A percentile compares a stretch with the other conserved stretches of the same genome.
Evolutionary conservation across 1,140 invertebrate species (phyloP).

Genomic region (Bombyx mori): DNA sequence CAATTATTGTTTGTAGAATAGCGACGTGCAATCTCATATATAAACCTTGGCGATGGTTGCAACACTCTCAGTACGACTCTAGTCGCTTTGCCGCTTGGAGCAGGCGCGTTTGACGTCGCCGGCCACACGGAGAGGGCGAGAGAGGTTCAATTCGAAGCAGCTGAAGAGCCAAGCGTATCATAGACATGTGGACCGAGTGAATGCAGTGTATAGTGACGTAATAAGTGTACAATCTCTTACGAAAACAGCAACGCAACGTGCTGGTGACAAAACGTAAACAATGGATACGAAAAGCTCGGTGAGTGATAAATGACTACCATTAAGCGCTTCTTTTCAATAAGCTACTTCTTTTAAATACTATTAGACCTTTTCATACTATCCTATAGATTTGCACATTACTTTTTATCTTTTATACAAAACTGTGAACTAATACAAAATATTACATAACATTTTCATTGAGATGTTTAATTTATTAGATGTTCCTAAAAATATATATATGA

Average conservation of each 20-base stretch:
- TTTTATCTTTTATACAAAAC: too few relatives aligned
- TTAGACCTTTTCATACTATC: background rate
- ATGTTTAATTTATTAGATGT: too few relatives aligned
- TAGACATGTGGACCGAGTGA: constrained; percentile 61
- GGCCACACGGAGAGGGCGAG: constrained; percentile 70
- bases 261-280: constrained; percentile 34
- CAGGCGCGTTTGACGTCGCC: constrained; percentile 51
- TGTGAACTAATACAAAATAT: too few relatives aligned
- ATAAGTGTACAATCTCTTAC: constrained; percentile 38
- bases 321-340: background rate
- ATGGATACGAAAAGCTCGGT: constrained; percentile 61
- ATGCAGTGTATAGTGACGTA: constrained; percentile 63
- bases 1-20: constrained; percentile 8
- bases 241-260: constrained; percentile 31
- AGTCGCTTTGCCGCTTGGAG: constrained; percentile 72
- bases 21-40: constrained; percentile 58
- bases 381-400: too few relatives aligned
- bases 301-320: constrained; percentile 22
- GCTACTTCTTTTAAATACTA: background rate
- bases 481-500: too few relatives aligned
- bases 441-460: too few relatives aligned
- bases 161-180: constrained; percentile 35
- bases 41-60: constrained; percentile 61
- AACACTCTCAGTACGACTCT: constrained; percentile 71
- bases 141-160: constrained; percentile 48